Evolutionary conservation across 2,113 vertebrate species (phyloP).

Genomic region (Pseudorhombus dupliciocellatus): DNA sequence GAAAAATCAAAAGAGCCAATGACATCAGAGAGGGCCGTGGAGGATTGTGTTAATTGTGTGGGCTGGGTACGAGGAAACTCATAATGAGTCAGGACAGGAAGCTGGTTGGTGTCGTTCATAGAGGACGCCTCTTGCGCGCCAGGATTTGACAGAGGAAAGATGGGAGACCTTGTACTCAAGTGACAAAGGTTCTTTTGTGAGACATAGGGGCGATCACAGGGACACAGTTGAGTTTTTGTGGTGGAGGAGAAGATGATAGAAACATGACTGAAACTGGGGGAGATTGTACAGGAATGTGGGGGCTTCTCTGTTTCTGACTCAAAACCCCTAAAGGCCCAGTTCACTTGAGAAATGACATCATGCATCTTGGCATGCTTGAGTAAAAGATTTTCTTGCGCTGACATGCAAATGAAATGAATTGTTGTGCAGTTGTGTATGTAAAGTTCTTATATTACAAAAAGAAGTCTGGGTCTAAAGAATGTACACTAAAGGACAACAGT

Average conservation of each 20-base stretch:
- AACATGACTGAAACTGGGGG: slow-evolving; percentile 59
- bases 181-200: slow-evolving; percentile 73
- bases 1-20: slow-evolving; percentile 60
- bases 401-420: slow-evolving; percentile 33
- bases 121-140: slow-evolving; percentile 57
- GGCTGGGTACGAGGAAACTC: slow-evolving; percentile 50
- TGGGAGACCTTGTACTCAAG: slow-evolving; percentile 54
- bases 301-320: slow-evolving; percentile 62
- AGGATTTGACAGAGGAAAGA: slow-evolving; percentile 55
- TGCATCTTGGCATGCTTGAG: slow-evolving; percentile 50
- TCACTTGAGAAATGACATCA: slow-evolving; percentile 68
- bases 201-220: slow-evolving; percentile 45
- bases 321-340: slow-evolving; percentile 63
- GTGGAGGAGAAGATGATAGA: slow-evolving; percentile 49
- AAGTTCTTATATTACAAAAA: slow-evolving; percentile 14
- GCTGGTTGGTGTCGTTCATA: slow-evolving; percentile 48
- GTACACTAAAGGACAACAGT: background rate
- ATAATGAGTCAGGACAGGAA: slow-evolving; percentile 76
- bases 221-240: slow-evolving; percentile 67
- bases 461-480: background rate
- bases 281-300: slow-evolving; percentile 66
- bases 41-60: slow-evolving; percentile 49
- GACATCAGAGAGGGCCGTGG: slow-evolving; percentile 63
- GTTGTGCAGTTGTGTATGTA: slow-evolving; percentile 1
- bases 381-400: slow-evolving; percentile 28